Base-by-base conservation (phyloP, 2,113 vertebrate species). In the Sinosuthora webbiana region DNA sequence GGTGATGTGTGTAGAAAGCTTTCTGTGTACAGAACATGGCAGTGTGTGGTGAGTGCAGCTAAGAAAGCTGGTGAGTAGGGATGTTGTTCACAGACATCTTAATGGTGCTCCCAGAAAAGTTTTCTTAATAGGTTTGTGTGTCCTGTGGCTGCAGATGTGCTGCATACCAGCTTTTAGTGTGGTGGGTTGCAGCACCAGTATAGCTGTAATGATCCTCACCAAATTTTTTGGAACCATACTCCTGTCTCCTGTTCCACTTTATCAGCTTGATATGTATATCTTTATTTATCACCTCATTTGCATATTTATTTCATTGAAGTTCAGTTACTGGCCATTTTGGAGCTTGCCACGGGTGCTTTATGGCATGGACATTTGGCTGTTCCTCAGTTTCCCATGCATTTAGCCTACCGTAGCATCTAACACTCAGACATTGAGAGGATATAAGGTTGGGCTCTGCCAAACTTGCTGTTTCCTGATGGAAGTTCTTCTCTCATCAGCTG, bases 231-330 rank as follows among this genome's bases (percentile, higher is more conserved):
- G 59, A 74, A 41, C n/a, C 13, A 11, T 35, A 17, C 35, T 35
- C 1, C 1, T 0, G 0, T 76, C 9, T 53, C 8, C 35, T 59
- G 13, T 73, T 15, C 33, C 50, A 53, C 28, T 68, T 52, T 53
- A 37, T 83, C 44, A 65, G 24, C 30, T 78, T 75, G 52, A 62
- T 17, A 52, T 35, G 44, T 79, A 24, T 21, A 24, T 55, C 4
- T 47, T 60, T 83, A 56, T 64, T 67, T 56, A 37, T 78, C 27
- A 80, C 16, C 13, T 90, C 8, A 24, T 70, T 84, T 87, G 15
- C 49, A 15, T 78, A 17, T 68, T 75, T 68, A 33, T 85, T 79
- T 33, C 17, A 15, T 31, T 50, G 21, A 9, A 17, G 7, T 63
- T 78, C 39, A 56, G 13, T 79, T 71, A 37, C 23, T 57, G 42